Conservation (phyloP, 2,888 invertebrate species). For the Isotomurus palustris region DNA sequence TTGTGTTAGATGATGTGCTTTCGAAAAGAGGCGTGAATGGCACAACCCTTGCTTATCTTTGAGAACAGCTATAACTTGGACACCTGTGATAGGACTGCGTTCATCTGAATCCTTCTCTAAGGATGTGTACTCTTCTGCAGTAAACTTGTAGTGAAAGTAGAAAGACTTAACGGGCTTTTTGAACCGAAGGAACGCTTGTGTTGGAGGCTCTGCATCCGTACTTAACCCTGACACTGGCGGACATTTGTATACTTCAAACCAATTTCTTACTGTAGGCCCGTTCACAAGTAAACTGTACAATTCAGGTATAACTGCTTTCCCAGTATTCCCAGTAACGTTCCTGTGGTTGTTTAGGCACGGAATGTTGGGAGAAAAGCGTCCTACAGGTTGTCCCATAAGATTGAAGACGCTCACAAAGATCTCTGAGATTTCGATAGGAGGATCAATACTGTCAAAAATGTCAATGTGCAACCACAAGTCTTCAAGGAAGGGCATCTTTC, state of each 20-base stretch:
- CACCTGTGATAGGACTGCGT: neutral
- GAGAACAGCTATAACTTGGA: neutral
- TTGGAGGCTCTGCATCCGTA: neutral
- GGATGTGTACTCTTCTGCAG: neutral
- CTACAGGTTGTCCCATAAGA: neutral
- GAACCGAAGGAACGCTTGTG: neutral
- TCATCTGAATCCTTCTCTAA: neutral
- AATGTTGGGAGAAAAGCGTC: neutral
- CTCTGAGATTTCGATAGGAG: neutral
- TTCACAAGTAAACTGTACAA: no score
- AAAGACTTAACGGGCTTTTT: neutral
- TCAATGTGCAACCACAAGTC: neutral
- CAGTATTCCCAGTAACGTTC: neutral
- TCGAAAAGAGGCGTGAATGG: no score
- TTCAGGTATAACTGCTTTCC: no score
- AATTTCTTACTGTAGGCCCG: no score
- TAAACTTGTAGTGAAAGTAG: neutral
- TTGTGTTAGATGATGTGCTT: no score
- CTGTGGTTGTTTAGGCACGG: neutral
- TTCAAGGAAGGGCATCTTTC: neutral
- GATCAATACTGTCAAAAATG: neutral
- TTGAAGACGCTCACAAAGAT: neutral
- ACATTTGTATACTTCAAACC: neutral
- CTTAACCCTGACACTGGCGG: neutral
- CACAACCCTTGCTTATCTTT: neutral